A percentile compares a stretch with the other conserved stretches of the same genome.
Evolutionary conservation across 64 coral and sea anemone species (phyloP).

Genomic region (Pocillopora damicornis): DNA sequence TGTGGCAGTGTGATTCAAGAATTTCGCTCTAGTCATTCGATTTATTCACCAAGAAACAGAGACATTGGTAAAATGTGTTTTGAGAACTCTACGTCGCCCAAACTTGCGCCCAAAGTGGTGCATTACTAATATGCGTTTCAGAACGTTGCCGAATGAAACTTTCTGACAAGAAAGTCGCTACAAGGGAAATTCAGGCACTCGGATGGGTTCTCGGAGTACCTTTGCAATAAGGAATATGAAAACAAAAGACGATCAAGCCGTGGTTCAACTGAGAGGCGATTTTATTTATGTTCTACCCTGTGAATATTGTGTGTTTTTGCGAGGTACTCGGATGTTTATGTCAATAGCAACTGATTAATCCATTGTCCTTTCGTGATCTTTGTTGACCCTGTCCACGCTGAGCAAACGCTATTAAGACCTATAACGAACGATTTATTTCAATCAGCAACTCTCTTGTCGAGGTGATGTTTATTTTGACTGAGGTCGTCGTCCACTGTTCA

Average conservation of each 20-base stretch:
- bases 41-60: too few species aligned
- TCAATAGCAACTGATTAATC: neutral
- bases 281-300: neutral
- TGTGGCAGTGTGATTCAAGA: neutral
- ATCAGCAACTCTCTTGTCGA: neutral
- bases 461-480: neutral
- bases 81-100: too few species aligned
- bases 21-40: neutral
- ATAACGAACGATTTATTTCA: neutral
- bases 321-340: neutral
- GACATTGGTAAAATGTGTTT: too few species aligned
- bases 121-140: too few species aligned
- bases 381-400: neutral
- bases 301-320: neutral
- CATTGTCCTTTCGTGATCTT: neutral
- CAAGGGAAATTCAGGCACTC: too few species aligned
- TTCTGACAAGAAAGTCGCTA: too few species aligned
- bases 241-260: too few species aligned
- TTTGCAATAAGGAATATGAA: too few species aligned
- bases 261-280: too few species aligned
- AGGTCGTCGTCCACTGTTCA: neutral
- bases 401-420: neutral
- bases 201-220: too few species aligned
- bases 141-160: too few species aligned
- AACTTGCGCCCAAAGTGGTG: too few species aligned